Conservation (phyloP, 2,113 vertebrate genomes). For the Cyphomyrus plagiostoma region DNA sequence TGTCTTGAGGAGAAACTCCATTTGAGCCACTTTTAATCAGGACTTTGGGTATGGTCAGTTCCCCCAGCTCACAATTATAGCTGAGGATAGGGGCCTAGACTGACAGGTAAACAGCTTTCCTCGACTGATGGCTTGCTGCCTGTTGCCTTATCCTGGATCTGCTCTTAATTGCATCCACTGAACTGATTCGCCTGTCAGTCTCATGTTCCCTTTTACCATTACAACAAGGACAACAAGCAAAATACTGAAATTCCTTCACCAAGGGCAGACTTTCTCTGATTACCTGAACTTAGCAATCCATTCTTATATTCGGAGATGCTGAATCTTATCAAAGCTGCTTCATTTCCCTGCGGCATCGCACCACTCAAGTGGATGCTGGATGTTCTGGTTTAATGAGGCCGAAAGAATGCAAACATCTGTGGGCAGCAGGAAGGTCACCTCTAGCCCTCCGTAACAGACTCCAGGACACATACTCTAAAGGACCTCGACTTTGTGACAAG, state of each 20-base stretch:
- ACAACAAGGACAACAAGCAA: not conserved
- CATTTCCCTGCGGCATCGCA: not conserved
- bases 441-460: not conserved
- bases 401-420: not conserved
- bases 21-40: not conserved
- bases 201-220: not conserved
- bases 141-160: not conserved
- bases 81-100: not conserved
- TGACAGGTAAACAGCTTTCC: not conserved
- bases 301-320: not conserved
- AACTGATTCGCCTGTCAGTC: not conserved
- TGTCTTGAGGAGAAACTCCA: not conserved
- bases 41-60: not conserved
- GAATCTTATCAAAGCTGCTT: not conserved
- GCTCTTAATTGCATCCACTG: constrained; percentile 1
- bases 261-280: not conserved
- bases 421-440: not conserved
- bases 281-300: not conserved
- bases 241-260: not conserved
- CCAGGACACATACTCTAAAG: not conserved
- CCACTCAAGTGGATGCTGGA: not conserved
- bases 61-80: not conserved
- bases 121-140: not conserved
- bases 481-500: not conserved
- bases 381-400: not conserved